Evolutionary conservation across 2,888 invertebrate genomes (phyloP), one percentile per base, ranked within the genome.

Genomic region (Thereva unica): DNA sequence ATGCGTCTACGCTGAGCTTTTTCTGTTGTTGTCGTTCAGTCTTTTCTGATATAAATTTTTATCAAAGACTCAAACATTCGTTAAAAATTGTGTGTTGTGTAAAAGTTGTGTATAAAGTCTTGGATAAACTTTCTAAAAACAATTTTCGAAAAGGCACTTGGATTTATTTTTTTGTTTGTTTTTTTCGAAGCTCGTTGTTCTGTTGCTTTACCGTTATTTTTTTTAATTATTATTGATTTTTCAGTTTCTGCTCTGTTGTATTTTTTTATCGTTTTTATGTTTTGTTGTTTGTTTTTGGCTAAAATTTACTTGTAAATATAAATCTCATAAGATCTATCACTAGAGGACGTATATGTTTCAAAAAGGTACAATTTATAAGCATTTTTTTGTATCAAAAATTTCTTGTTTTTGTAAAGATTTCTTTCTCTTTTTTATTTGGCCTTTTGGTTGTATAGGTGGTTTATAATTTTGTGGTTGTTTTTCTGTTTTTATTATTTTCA

Each of bases 311-410:
- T 57, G 70, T 70, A 71, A 71, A 71, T 72, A 72, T 70, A 69
- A 69, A 69, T 67, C 70, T 67, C 69, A 65, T 72, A 70, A 68
- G 70, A 69, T 71, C 68, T 67, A 72, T 72, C 66, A 71, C 69
- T 71, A 72, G 65, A 70, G 74, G 73, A 73, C 74, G 74, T 71
- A 72, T 74, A 70, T 69, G 73, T 72, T 73, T 73, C 71, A 67
- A 71, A 70, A 69, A 74, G 74, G 74, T 74, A 74, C 74, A 71
- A 71, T 71, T 70, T 70, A 69, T 71, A 67, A 71, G 70, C 73
- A 73, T 73, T 69, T 71, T 72, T 53, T 49, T 49, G 12, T 12
- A 8, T 23, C 7, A 7, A 6, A 49, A 49, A 23, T 12, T 12
- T 49, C 35, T 50, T 35, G 35, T 10, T 9, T 42, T 54, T 40